Base-by-base conservation (phyloP, 2,888 invertebrate genomes). In the Eristalis tenax region DNA sequence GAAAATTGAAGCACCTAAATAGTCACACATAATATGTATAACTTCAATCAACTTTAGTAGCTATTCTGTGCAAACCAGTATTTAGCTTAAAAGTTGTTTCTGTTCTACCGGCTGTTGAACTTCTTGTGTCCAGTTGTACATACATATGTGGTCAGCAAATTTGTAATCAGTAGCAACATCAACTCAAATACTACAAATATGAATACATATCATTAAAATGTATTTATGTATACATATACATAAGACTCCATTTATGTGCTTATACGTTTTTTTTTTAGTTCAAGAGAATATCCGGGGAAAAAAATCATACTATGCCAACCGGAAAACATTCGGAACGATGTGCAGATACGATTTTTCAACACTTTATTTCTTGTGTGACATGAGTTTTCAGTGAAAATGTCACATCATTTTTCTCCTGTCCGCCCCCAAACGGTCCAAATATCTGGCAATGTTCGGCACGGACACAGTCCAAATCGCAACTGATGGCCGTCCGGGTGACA, bases 251-350 rank as follows among this genome's bases (percentile, higher is more conserved):
- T 15, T 13, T 43, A n/a, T 50, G 15, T 50, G 50, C 1, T 1
- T 43, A 71, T 61, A 6, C 18, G 15, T 64, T 38, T 3, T 50
- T 64, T 26, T 70, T 69, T 81, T 69, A 64, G 40, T 74, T 75
- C 28, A 73, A 66, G 32, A 28, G 57, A 78, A 75, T 80, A 59
- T 70, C 40, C 35, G 61, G 43, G 57, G 26, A 68, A 74, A 82
- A 75, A 83, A 71, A 74, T 56, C 15, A 61, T 81, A 73, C 73
- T 81, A 81, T 84, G 65, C 88, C 88, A 69, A 84, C 88, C 88
- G 88, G 88, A 88, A 88, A 88, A 88, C 88, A 88, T 84, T 88
- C 88, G 88, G 84, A 88, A 81, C 88, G 88, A 88, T 88, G 88
- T 84, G 88, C 88, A 88, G 83, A 88, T 83, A 88, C 84, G 77